Evolutionary conservation across 2,888 invertebrate species (phyloP), one percentile per base, ranked within the genome.

Genomic region (Malthinus flaveolus): DNA sequence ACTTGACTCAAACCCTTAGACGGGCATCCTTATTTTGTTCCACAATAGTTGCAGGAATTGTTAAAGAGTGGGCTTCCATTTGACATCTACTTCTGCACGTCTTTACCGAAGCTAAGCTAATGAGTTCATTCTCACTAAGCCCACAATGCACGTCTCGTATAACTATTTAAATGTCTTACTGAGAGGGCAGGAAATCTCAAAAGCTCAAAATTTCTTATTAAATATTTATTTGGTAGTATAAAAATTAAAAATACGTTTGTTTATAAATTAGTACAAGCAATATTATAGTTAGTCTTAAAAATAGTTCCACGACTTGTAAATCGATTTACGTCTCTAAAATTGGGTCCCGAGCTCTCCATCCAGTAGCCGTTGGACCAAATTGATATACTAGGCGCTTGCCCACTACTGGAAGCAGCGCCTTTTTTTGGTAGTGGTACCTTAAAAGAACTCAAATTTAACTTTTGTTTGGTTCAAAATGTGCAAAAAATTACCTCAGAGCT

Each of bases 371-470:
- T 61, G 86, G 87, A 0, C 91, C 91, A 78, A 92, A 92, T 75
- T 90, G 88, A 80, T 92, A 92, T 48, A 91, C 91, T 62, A 91
- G 81, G 49, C 91, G 83, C 37, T 88, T 85, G 8, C 89, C 89
- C 56, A 88, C 84, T 7, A 91, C 91, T 3, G 91, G 89, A 49
- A 86, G 83, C 54, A 91, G 84, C 13, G 91, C 89, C 66, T 85
- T 80, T 70, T 88, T 88, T 72, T 88, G 85, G 80, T 92, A 92
- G 78, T 92, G 91, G 77, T 92, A 92, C 75, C 91, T 86, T 46
- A 55, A 60, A 45, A 34, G 3, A 45, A 3, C 8, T 10, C 4
- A 8, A 23, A 13, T 7, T 23, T 7, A 13, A 8, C 7, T 31
- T 33, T 7, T 13, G 11, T 12, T 1, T 32, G 32, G 9, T 50